A percentile compares a stretch with the other conserved stretches of the same genome.
Conservation (phyloP, 2,888 invertebrate genomes). For the Volucella zonaria region DNA sequence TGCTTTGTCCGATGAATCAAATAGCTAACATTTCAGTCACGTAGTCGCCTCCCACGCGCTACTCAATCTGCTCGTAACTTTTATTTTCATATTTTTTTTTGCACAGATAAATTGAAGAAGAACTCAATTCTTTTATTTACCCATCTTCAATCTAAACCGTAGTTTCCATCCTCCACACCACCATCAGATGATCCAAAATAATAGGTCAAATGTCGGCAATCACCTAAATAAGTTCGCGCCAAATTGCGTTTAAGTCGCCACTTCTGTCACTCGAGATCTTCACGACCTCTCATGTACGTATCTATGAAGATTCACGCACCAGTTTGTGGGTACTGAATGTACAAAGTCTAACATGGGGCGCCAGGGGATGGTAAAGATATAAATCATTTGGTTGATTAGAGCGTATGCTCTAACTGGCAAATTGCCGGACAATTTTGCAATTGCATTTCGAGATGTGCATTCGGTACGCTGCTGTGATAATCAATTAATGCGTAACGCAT, state of each 20-base stretch:
- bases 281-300: too few species aligned
- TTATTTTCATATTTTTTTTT: too few species aligned
- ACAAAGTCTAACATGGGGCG: conserved; percentile 6
- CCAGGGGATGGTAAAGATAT: conserved; percentile 46
- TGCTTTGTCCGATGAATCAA: background rate
- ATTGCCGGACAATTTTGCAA: conserved; percentile 70
- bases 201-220: conserved; percentile 68
- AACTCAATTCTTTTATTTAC: conserved; percentile 47
- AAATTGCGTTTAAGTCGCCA: conserved; percentile 22
- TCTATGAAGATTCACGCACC: background rate
- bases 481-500: conserved; percentile 73
- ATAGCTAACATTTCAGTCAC: conserved; percentile 20
- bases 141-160: conserved; percentile 16
- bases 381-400: conserved; percentile 71
- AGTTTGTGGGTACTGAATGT: conserved; percentile 8
- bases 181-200: conserved; percentile 51
- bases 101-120: background rate
- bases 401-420: conserved; percentile 70
- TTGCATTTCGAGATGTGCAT: conserved; percentile 47
- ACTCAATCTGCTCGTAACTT: background rate
- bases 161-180: conserved; percentile 1
- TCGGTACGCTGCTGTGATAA: conserved; percentile 37
- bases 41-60: conserved; percentile 15
- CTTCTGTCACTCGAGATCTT: background rate
- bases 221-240: conserved; percentile 56